These are phyloP conservation scores for Rotaria macrura DNA, from an alignment of 2,888 invertebrate genomes.

Conservation along the genomic window DNA sequence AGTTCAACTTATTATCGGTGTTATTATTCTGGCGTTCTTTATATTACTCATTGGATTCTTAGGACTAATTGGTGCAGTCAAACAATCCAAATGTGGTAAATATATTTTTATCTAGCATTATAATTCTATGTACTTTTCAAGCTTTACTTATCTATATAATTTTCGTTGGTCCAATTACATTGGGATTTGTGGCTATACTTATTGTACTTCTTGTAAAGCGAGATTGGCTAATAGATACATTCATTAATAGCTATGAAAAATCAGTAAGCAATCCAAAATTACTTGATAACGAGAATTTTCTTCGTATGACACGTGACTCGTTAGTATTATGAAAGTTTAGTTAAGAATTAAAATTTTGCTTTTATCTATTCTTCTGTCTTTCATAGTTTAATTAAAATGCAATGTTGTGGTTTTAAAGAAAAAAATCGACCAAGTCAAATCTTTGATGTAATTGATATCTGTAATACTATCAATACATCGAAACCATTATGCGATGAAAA, in stretches of 20 bases:
- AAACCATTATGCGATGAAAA: background rate
- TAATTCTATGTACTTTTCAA: background rate
- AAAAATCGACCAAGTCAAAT: background rate
- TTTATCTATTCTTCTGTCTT: background rate
- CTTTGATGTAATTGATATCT: background rate
- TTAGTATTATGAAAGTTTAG: background rate
- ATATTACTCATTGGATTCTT: background rate
- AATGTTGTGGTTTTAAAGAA: background rate
- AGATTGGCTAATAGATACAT: background rate
- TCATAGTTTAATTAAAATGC: background rate
- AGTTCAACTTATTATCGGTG: background rate
- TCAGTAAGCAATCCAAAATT: background rate
- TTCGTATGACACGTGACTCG: background rate
- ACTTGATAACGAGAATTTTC: background rate
- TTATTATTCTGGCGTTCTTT: background rate
- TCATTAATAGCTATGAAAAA: background rate
- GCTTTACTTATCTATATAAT: background rate
- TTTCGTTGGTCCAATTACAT: background rate
- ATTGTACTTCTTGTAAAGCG: background rate
- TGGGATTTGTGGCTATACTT: background rate
- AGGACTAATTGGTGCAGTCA: background rate
- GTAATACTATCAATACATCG: background rate
- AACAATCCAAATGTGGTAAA: background rate
- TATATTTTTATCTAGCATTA: background rate
- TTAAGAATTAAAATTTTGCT: background rate